phyloP scores from a whole-genome alignment of 2,113 vertebrate genomes.

The Dicaeum eximium region DNA sequence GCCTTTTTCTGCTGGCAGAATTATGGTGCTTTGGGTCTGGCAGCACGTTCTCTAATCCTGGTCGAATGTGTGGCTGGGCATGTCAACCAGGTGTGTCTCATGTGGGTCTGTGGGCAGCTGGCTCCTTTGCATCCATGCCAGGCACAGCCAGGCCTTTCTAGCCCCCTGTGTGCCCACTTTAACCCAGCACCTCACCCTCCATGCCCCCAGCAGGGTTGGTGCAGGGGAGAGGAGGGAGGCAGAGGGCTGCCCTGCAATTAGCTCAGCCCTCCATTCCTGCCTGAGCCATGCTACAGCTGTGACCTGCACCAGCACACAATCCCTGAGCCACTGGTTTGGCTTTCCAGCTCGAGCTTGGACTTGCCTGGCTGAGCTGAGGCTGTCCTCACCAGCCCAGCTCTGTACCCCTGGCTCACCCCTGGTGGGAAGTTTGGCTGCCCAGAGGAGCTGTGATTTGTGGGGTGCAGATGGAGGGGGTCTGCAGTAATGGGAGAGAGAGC shows the following conservation, averaged over 20 bases:
- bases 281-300: fast-evolving
- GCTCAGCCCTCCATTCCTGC: neutral
- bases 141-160: neutral
- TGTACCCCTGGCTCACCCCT: neutral
- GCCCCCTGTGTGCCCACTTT: fast-evolving
- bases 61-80: neutral
- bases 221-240: neutral
- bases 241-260: neutral
- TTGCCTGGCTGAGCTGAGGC: neutral
- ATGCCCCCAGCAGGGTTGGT: neutral
- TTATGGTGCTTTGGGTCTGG: neutral
- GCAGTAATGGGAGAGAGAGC: fast-evolving
- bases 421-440: fast-evolving
- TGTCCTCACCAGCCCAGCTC: neutral
- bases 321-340: neutral
- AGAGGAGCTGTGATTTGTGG: neutral
- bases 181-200: neutral
- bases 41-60: neutral
- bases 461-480: neutral
- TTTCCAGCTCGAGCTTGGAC: neutral
- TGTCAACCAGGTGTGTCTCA: neutral
- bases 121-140: neutral
- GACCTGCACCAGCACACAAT: neutral
- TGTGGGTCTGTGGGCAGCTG: neutral
- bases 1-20: neutral